phyloP scores from a whole-genome alignment of 2,888 invertebrate genomes.

The Meteorus cinctellus region DNA sequence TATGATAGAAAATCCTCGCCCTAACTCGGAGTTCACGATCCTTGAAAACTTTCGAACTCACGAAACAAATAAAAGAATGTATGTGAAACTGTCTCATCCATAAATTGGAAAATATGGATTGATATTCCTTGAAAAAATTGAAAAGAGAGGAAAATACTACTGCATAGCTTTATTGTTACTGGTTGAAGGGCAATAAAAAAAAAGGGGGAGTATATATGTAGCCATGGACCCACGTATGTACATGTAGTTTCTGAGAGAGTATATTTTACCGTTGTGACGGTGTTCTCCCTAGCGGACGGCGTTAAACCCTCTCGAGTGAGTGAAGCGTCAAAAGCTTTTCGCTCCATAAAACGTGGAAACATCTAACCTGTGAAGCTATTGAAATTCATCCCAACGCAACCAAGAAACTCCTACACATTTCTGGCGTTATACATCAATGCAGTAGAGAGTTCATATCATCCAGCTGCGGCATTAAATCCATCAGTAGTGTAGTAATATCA shows the following conservation, averaged over 20 bases:
- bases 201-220: background rate
- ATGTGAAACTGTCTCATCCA: background rate
- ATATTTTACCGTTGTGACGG: conserved; percentile 11
- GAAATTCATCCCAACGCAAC: conserved; percentile 46
- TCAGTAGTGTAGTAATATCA: background rate
- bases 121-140: too few relatives aligned
- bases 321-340: conserved; percentile 45
- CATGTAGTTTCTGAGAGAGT: background rate
- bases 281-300: conserved; percentile 6
- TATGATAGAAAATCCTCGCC: too few relatives aligned
- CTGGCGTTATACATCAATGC: conserved; percentile 19
- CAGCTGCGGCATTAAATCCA: background rate
- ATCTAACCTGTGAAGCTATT: conserved; percentile 45
- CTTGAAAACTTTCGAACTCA: background rate
- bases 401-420: conserved; percentile 23
- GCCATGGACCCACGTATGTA: background rate
- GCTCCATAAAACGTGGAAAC: conserved; percentile 52
- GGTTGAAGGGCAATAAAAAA: background rate
- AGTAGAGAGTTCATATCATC: background rate
- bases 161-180: background rate
- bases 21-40: background rate
- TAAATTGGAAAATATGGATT: background rate
- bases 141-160: background rate
- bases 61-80: background rate
- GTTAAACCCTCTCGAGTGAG: conserved; percentile 21